Base-by-base conservation (phyloP, 2,113 vertebrate genomes). In the Atlantisia rogersi region DNA sequence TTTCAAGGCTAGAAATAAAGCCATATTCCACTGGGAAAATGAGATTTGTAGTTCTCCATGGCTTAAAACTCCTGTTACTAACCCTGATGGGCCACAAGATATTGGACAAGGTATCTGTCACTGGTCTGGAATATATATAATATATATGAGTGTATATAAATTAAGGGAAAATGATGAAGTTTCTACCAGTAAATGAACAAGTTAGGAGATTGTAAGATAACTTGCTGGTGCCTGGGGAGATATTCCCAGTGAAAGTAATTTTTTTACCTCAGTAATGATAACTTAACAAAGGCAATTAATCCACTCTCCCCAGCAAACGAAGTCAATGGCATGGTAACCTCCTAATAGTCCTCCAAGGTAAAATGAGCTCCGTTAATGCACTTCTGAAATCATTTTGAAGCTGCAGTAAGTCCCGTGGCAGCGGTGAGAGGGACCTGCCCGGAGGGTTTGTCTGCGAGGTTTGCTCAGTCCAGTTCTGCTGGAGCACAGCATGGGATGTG, bases 1-100 rank as follows among this genome's bases (percentile, higher is more conserved):
- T 95, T 97, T 97, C 94, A 96, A 96, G 94, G 94, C 86, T 94
- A 64, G 95, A 94, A 95, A 95, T 88, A 96, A 96, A 96, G 92
- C 76, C 73, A 31, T 88, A 63, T 93, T 94, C 92, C 89, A 70
- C 62, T 86, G 93, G 89, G 92, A 96, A 95, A 97, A 94, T 94
- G 79, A 96, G 93, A 94, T 97, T 94, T 97, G 95, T 94, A 88
- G 88, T 96, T 95, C 96, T 88, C 90, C 15, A 16, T 88, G 90
- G 86, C 95, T 88, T 95, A 86, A 88, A 95, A 76, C 65, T 90
- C 42, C 76, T 53, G 56, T 86, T 95, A 67, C 82, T 86, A 95
- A 95, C 80, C 68, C 88, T 92, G 90, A 90, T 88, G 76, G 73
- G 76, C 60, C 83, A 55, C 82, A 75, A 92, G 86, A 59, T 92